Conservation (phyloP, 2,797 vertebrate genomes). For the Platalea minor region DNA sequence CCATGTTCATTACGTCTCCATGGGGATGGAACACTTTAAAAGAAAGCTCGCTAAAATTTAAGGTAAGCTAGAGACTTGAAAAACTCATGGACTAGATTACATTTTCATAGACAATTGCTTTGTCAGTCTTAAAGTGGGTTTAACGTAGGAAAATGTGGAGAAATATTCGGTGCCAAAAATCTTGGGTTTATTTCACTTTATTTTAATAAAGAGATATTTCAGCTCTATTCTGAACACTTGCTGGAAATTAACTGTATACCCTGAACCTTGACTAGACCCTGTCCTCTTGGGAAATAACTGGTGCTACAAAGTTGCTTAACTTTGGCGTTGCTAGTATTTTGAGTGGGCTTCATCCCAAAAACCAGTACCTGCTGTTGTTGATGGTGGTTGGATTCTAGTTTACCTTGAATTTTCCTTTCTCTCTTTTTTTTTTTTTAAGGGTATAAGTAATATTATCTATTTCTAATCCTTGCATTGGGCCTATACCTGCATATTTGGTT, state of each 20-base stretch:
- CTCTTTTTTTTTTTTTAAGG: background rate
- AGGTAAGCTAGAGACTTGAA: constrained; percentile 45
- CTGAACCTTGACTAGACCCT: constrained; percentile 42
- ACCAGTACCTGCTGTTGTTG: background rate
- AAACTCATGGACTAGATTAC: background rate
- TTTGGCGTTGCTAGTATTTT: constrained; percentile 8
- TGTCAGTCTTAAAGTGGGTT: background rate
- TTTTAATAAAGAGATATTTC: constrained; percentile 1
- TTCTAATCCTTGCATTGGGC: constrained; percentile 36
- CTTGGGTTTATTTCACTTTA: background rate
- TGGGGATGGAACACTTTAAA: constrained; percentile 29
- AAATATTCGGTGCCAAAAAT: constrained; percentile 29
- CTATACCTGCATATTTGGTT: constrained; percentile 6
- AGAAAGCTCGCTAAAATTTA: constrained; percentile 55
- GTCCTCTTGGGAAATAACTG: constrained; percentile 14
- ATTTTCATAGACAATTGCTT: background rate
- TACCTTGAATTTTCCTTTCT: constrained; percentile 43
- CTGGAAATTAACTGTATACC: constrained; percentile 12
- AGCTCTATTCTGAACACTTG: background rate
- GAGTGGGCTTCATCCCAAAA: constrained; percentile 1
- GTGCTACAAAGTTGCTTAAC: background rate
- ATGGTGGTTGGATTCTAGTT: constrained; percentile 22
- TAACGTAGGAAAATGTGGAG: background rate
- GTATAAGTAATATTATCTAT: background rate
- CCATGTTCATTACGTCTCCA: constrained; percentile 35